These are phyloP conservation scores for Sebastes nivosus DNA, from an alignment of 2,797 vertebrate genomes.

Conservation along the genomic window DNA sequence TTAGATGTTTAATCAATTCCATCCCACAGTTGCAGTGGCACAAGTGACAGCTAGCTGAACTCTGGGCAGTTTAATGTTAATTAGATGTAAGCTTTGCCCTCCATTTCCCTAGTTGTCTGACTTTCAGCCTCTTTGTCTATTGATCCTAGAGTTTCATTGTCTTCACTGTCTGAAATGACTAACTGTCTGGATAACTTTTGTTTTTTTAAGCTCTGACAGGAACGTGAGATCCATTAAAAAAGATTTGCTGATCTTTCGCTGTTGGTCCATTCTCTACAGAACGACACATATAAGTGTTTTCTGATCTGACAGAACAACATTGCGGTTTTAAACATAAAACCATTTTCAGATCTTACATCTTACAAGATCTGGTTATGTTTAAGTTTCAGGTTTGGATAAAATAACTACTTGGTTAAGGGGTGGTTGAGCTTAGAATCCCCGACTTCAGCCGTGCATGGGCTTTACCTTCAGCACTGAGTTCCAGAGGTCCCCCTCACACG, in stretches of 20 bases:
- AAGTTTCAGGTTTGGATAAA: background rate
- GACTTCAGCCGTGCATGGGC: too few species aligned
- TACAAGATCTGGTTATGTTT: background rate
- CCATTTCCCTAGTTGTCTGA: background rate
- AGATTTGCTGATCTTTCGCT: background rate
- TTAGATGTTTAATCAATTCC: background rate
- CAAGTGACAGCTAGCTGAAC: background rate
- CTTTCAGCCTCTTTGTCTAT: background rate
- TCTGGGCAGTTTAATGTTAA: background rate
- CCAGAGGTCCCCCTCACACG: too few species aligned
- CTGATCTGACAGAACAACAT: background rate
- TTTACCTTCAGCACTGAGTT: too few species aligned
- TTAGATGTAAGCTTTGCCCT: background rate
- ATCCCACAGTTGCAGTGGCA: background rate
- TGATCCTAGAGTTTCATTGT: background rate
- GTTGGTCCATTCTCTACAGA: background rate
- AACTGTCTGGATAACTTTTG: background rate
- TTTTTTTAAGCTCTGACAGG: background rate
- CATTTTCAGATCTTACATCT: background rate
- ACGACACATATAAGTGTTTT: background rate
- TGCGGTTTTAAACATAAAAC: background rate
- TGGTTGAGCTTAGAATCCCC: too few species aligned
- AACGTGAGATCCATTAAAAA: too few species aligned
- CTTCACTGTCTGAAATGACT: background rate
- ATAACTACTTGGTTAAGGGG: background rate